phyloP scores from a whole-genome alignment of 1,140 invertebrate species.

The Linepithema humile region DNA sequence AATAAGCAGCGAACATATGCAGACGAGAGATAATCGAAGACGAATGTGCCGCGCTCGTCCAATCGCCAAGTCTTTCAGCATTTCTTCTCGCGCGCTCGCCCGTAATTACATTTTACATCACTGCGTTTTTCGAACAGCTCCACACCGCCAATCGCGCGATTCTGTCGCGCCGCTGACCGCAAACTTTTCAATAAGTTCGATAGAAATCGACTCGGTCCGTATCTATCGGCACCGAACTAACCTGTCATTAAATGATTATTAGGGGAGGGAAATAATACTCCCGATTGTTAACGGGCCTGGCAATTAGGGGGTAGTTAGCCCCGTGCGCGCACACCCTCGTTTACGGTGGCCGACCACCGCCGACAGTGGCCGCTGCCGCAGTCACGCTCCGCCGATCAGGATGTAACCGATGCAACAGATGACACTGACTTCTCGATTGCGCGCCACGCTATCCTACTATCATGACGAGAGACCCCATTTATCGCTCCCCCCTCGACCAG shows the following conservation, averaged over 20 bases:
- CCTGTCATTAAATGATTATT: conserved; percentile 41
- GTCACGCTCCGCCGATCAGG: conserved; percentile 71
- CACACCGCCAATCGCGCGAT: background rate
- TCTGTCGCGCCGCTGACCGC: background rate
- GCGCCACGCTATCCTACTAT: conserved; percentile 67
- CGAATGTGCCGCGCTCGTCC: background rate
- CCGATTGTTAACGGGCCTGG: conserved; percentile 45
- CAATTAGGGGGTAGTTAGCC: conserved; percentile 77
- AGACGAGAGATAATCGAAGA: conserved; percentile 28
- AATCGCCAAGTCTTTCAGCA: background rate
- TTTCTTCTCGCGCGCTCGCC: background rate
- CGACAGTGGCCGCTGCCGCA: conserved; percentile 21
- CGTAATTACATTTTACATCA: background rate
- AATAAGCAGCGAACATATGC: background rate
- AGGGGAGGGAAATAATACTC: conserved; percentile 12
- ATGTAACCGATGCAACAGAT: conserved; percentile 83
- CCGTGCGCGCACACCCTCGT: conserved; percentile 54
- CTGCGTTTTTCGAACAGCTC: background rate
- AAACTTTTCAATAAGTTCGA: conserved; percentile 39
- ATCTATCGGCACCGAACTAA: conserved; percentile 17
- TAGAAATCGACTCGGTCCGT: conserved; percentile 8
- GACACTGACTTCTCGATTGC: conserved; percentile 77
- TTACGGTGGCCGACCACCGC: conserved; percentile 67
- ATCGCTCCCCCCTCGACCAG: conserved; percentile 56
- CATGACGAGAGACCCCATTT: conserved; percentile 69